phyloP scores from a whole-genome alignment of 2,113 vertebrate species.

The Motacilla tschutschensis region DNA sequence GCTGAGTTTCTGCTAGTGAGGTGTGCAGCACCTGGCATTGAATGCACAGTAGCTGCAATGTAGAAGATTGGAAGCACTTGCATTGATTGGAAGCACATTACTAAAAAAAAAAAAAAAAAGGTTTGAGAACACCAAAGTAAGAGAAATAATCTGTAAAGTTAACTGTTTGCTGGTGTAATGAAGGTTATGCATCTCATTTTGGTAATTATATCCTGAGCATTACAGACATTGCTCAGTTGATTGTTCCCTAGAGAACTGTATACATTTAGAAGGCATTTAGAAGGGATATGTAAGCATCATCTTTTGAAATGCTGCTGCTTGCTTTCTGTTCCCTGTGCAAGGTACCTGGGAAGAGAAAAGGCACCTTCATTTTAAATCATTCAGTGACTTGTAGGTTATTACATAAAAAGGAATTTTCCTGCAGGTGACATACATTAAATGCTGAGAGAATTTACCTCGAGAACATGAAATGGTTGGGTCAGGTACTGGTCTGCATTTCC shows the following conservation, averaged over 20 bases:
- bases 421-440: not conserved
- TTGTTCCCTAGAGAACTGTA: constrained; percentile 37
- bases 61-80: not conserved
- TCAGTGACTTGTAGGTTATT: not conserved
- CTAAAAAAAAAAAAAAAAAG: not conserved
- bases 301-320: not conserved
- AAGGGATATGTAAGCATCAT: not conserved
- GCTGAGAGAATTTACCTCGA: not conserved
- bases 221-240: constrained; percentile 49
- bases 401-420: constrained; percentile 34
- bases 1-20: constrained; percentile 40
- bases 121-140: not conserved
- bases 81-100: not conserved
- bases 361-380: not conserved
- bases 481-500: not conserved
- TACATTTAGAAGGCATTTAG: constrained; percentile 13
- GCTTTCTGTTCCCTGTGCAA: not conserved
- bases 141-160: constrained; percentile 12
- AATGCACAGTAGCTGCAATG: not conserved
- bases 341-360: not conserved
- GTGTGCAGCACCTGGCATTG: constrained; percentile 41
- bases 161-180: constrained; percentile 13
- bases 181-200: constrained; percentile 48
- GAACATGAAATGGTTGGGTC: not conserved
- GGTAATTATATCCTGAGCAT: constrained; percentile 18